A percentile compares a stretch with the other conserved stretches of the same genome.
phyloP scores from a whole-genome alignment of 37 sponge, comb jelly and placozoan species.

The Axinella damicornis region DNA sequence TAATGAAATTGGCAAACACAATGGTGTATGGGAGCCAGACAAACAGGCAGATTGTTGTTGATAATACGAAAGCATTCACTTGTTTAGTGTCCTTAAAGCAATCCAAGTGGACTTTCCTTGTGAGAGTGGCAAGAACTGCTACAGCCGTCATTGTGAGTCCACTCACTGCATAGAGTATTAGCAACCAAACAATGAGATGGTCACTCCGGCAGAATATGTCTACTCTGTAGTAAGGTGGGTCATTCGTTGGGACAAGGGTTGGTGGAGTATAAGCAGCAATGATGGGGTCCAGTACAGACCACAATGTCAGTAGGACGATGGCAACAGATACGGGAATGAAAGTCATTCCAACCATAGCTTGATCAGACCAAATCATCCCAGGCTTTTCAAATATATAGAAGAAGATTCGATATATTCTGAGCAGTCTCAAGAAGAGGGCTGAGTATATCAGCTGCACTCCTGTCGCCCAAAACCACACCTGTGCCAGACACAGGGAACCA shows the following conservation, averaged over 20 bases:
- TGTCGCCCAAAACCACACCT: conserved; percentile 19
- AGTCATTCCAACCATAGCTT: background rate
- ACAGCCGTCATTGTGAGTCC: background rate
- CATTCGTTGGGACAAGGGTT: background rate
- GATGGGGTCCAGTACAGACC: conserved; percentile 17
- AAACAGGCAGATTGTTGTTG: background rate
- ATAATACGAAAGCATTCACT: conserved; percentile 30
- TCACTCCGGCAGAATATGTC: background rate
- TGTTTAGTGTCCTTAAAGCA: conserved; percentile 54
- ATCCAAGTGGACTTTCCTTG: conserved; percentile 30
- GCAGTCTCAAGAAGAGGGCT: conserved; percentile 30
- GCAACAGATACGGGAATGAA: background rate
- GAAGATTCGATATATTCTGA: conserved; percentile 34
- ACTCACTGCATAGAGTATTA: background rate
- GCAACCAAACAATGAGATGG: background rate
- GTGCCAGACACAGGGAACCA: background rate
- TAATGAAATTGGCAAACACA: too few relatives aligned
- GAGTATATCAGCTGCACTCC: conserved; percentile 38
- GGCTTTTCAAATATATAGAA: conserved; percentile 3
- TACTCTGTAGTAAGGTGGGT: conserved; percentile 8
- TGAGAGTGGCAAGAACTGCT: conserved; percentile 37
- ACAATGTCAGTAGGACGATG: conserved; percentile 7
- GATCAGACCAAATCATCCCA: conserved; percentile 36
- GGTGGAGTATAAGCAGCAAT: background rate
- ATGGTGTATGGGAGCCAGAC: background rate